Evolutionary conservation across 2,113 vertebrate genomes (phyloP), one percentile per base, ranked within the genome.

Genomic region (Megaceryle torquata): DNA sequence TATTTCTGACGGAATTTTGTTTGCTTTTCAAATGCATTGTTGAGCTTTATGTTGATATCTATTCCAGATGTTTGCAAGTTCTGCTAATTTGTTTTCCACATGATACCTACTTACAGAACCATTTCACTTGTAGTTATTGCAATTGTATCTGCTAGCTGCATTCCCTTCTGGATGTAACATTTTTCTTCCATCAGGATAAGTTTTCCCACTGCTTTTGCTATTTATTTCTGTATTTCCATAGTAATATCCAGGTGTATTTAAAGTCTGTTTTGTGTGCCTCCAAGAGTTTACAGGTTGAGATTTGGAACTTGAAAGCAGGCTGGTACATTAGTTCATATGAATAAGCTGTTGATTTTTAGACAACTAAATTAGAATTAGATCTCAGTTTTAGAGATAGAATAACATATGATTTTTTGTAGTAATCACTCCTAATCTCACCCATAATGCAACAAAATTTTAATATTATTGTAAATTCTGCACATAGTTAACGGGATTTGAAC

Each of bases 61-160:
- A 41, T 95, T 95, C 96, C 95, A 96, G 95, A 95, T 97, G 94
- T 93, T 94, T 93, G 90, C 51, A n/a, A 88, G 65, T 81, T 86
- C 87, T 87, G 60, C 57, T 95, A 91, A 96, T 97, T 95, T 96
- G 93, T 95, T 96, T 95, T 81, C 91, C 96, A 86, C 81, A 53
- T 50, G 89, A 94, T 95, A 90, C 91, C 93, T 80, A 61, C 85
- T 95, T 93, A 78, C 43, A 95, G 79, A 95, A 74, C 89, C 67
- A 81, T 89, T 95, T 94, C 82, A 68, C 74, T 91, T 93, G 90
- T 75, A 83, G 60, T 86, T 93, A 68, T 5, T 95, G 94, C 92
- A 94, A 67, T 94, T 74, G 44, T 78, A 78, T 90, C 79, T 94
- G 86, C 60, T 44, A 83, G 78, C 71, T 83, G 69, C 85, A 3